phyloP scores from a whole-genome alignment of 2,113 vertebrate species.

The Heterochromis multidens region DNA sequence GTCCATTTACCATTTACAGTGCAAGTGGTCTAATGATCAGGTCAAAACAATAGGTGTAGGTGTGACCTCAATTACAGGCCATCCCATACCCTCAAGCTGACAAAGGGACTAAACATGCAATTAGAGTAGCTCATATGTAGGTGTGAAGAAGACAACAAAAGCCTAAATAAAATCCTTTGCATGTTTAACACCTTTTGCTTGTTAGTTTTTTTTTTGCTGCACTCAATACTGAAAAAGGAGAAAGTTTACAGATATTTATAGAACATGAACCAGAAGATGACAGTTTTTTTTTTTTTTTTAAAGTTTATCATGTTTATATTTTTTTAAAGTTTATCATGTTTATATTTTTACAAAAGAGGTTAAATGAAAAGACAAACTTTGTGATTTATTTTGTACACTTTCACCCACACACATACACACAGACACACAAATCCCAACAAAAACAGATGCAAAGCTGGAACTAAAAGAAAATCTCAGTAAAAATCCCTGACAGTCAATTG shows the following conservation, averaged over 20 bases:
- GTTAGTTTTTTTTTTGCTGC: conserved; percentile 72
- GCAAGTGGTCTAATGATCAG: conserved; percentile 49
- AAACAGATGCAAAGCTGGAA: neutral
- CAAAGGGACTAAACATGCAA: conserved; percentile 68
- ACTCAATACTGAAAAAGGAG: neutral
- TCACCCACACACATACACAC: too few relatives aligned
- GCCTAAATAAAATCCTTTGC: conserved; percentile 62
- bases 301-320: neutral
- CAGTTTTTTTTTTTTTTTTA: neutral
- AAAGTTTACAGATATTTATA: neutral
- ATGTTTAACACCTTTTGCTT: conserved; percentile 61
- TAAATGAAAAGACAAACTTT: neutral
- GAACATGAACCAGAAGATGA: neutral
- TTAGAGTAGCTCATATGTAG: conserved; percentile 59
- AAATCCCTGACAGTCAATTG: neutral
- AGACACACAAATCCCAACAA: neutral
- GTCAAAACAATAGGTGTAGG: conserved; percentile 61
- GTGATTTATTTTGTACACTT: neutral
- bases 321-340: neutral
- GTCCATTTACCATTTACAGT: too few relatives aligned
- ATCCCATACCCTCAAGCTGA: conserved; percentile 56
- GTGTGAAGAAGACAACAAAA: conserved; percentile 69
- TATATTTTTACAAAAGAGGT: neutral
- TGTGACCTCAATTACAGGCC: conserved; percentile 66
- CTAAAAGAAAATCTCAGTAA: neutral